A percentile compares a stretch with the other conserved stretches of the same genome.
Conservation (phyloP, 1,140 invertebrate genomes). For the Microplitis demolitor region DNA sequence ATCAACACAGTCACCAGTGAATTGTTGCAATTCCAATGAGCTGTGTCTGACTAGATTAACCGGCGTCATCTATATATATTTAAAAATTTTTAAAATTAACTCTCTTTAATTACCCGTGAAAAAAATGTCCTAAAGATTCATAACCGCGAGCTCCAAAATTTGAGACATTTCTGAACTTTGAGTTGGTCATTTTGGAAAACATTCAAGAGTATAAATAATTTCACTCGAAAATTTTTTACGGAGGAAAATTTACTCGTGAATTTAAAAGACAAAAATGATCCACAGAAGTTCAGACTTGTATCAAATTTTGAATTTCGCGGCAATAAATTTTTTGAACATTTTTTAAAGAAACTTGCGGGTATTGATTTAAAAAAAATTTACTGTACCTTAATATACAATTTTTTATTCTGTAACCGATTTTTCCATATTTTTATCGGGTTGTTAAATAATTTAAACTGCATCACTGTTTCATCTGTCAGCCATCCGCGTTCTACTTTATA, state of each 20-base stretch:
- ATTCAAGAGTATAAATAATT: too few relatives aligned
- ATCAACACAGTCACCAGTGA: slow-evolving; percentile 56
- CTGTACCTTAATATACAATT: slow-evolving; percentile 71
- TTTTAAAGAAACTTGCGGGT: not conserved
- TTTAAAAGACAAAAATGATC: too few relatives aligned
- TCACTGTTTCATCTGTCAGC: slow-evolving; percentile 82
- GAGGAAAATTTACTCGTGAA: too few relatives aligned
- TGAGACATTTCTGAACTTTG: too few relatives aligned
- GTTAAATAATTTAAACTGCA: slow-evolving; percentile 86
- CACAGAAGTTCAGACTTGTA: not conserved
- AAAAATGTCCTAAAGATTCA: not conserved
- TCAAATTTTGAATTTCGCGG: not conserved
- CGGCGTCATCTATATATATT: slow-evolving; percentile 70
- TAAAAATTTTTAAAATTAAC: slow-evolving; percentile 33
- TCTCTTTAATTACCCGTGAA: slow-evolving; percentile 1
- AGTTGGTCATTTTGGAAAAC: too few relatives aligned
- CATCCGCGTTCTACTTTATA: slow-evolving; percentile 79
- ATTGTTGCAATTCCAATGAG: slow-evolving; percentile 56
- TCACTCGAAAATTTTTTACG: too few relatives aligned
- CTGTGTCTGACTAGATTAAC: slow-evolving; percentile 71
- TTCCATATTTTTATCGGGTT: slow-evolving; percentile 85
- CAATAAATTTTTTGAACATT: not conserved
- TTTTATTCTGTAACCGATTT: slow-evolving; percentile 73
- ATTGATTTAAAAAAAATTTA: too few relatives aligned
- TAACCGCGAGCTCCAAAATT: too few relatives aligned